Conservation (phyloP, 2,888 invertebrate genomes). For the Trichogramma evanescens region DNA sequence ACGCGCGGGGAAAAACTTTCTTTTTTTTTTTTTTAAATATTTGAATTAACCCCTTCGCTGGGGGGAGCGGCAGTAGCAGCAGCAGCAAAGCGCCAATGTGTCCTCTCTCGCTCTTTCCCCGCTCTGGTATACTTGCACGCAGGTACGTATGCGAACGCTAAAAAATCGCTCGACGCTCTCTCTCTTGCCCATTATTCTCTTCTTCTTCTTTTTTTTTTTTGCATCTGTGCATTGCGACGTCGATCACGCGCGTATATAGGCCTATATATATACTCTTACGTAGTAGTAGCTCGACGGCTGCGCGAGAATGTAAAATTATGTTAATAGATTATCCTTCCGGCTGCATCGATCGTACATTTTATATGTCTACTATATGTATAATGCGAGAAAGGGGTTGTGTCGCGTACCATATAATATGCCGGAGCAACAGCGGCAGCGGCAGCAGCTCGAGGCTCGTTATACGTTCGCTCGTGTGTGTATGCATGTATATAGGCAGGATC, state of each 20-base stretch:
- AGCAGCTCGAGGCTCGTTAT: no score
- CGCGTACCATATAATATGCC: conserved; percentile 3
- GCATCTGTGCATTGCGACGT: conserved; percentile 40
- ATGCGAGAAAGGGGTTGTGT: background rate
- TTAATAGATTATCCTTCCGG: conserved; percentile 47
- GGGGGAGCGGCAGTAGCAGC: conserved; percentile 7
- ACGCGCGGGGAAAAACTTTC: conserved; percentile 27
- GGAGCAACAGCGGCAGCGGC: no score
- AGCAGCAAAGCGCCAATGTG: no score
- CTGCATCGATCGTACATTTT: background rate
- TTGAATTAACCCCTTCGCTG: conserved; percentile 44
- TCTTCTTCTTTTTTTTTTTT: conserved; percentile 36
- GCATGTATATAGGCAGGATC: conserved; percentile 17
- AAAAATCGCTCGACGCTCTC: conserved; percentile 16
- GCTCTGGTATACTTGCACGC: background rate
- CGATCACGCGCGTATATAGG: background rate
- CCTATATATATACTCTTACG: no score
- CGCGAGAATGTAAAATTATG: conserved; percentile 46
- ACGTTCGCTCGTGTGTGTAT: conserved; percentile 8
- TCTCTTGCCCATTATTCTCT: conserved; percentile 36
- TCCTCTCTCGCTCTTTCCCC: no score
- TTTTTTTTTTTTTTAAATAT: conserved; percentile 38
- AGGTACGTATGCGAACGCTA: background rate
- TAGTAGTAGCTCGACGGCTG: conserved; percentile 12
- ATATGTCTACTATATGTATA: no score